A percentile compares a stretch with the other conserved stretches of the same genome.
phyloP scores from a whole-genome alignment of 1,140 invertebrate genomes.

The Augochlora pura region DNA sequence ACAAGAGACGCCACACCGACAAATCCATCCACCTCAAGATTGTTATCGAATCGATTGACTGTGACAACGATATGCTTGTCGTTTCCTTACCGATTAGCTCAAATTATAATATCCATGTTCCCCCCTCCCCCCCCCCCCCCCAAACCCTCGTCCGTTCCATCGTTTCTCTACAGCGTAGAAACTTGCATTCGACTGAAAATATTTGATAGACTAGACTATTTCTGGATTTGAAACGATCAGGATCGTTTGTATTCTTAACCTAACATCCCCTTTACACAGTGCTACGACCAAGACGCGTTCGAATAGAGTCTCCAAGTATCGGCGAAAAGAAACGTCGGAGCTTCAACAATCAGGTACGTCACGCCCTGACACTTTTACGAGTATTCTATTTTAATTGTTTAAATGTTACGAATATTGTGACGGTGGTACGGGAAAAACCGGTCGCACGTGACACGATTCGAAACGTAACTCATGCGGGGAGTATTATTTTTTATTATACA shows the following conservation, averaged over 20 bases:
- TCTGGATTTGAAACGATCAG: neutral
- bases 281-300: too few relatives aligned
- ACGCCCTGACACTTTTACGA: conserved; percentile 29
- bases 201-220: conserved; percentile 16
- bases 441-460: too few relatives aligned
- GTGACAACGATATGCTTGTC: conserved; percentile 40
- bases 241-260: neutral
- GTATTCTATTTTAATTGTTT: neutral
- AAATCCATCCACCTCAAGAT: too few relatives aligned
- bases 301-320: neutral
- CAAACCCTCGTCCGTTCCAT: too few relatives aligned
- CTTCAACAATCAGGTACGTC: conserved; percentile 22
- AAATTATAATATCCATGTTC: too few relatives aligned
- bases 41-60: conserved; percentile 35
- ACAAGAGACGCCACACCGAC: too few relatives aligned
- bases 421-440: too few relatives aligned
- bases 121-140: too few relatives aligned
- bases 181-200: neutral
- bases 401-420: too few relatives aligned
- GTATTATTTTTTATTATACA: too few relatives aligned
- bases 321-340: neutral
- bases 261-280: neutral
- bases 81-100: neutral
- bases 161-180: neutral
- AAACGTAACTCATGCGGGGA: too few relatives aligned